phyloP scores from a whole-genome alignment of 2,888 invertebrate species.

The Ormyrus pomaceus region DNA sequence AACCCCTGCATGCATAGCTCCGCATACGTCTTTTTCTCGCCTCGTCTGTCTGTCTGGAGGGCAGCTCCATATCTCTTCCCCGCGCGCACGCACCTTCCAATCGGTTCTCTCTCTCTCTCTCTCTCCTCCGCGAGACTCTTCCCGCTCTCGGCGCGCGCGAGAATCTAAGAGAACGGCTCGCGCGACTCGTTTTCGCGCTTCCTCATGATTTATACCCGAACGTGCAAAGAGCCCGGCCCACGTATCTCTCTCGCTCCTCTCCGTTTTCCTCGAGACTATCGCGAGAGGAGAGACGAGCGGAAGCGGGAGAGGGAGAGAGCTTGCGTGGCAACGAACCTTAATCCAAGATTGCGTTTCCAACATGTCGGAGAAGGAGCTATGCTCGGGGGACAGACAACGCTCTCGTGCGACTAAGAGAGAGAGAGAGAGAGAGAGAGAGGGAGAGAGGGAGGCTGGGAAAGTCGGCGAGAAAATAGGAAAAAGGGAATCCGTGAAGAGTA shows the following conservation, averaged over 20 bases:
- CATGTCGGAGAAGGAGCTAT: slow-evolving; percentile 44
- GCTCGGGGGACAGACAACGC: slow-evolving; percentile 32
- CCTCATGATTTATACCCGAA: slow-evolving; percentile 41
- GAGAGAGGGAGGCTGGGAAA: slow-evolving; percentile 10
- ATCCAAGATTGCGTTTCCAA: slow-evolving; percentile 61
- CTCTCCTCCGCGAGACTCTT: too few species aligned
- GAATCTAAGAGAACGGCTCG: background rate
- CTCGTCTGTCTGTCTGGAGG: too few species aligned
- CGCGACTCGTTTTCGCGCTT: slow-evolving; percentile 28
- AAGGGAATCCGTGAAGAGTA: slow-evolving; percentile 16
- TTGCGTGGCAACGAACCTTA: slow-evolving; percentile 56
- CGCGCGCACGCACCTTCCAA: slow-evolving; percentile 9
- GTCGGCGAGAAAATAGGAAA: too few species aligned
- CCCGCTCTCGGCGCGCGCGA: background rate
- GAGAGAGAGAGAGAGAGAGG: background rate
- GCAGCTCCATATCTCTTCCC: background rate
- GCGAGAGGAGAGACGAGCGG: background rate
- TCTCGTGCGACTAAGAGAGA: background rate
- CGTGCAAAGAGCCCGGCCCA: slow-evolving; percentile 14
- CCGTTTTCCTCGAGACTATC: background rate
- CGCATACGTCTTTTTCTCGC: too few species aligned
- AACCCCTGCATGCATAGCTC: background rate
- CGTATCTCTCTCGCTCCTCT: background rate
- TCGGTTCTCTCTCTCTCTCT: too few species aligned
- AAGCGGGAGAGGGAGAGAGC: background rate